Evolutionary conservation across 2,888 invertebrate genomes (phyloP).

Genomic region (Campoplex nolae): DNA sequence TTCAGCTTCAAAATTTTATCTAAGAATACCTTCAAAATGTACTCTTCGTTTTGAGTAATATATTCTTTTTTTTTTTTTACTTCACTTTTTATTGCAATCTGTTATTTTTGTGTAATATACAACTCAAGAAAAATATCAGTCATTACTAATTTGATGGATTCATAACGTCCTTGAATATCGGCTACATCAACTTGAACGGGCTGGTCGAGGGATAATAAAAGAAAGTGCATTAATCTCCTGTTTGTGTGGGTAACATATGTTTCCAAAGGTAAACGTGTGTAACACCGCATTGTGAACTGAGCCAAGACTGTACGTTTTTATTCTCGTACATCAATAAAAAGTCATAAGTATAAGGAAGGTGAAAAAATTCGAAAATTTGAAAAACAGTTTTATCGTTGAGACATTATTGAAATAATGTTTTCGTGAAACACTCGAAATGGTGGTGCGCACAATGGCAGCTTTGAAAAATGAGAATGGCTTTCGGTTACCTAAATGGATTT

Average conservation of each 20-base stretch:
- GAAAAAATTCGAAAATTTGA: neutral
- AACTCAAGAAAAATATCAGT: neutral
- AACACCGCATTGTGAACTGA: slow-evolving; percentile 5
- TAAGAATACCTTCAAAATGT: neutral
- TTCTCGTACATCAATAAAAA: neutral
- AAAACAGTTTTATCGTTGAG: neutral
- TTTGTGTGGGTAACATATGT: too few relatives aligned
- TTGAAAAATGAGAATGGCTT: neutral
- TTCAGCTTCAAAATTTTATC: neutral
- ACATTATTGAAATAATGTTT: neutral
- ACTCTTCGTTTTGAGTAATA: neutral
- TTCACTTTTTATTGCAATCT: too few relatives aligned
- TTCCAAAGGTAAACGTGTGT: neutral
- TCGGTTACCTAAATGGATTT: neutral
- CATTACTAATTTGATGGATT: slow-evolving; percentile 25
- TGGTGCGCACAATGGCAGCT: neutral
- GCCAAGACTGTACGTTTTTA: slow-evolving; percentile 4
- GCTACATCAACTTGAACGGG: neutral
- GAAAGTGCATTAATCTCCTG: neutral
- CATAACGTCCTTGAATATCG: neutral
- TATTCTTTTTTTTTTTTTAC: too few relatives aligned
- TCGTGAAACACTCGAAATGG: neutral
- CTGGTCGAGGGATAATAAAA: neutral
- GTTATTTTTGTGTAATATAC: neutral
- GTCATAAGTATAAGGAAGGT: neutral